Percentiles rank a stretch among this genome's conserved stretches.
These are phyloP conservation scores for Eciton burchellii DNA, from an alignment of 1,140 invertebrate species.

Conservation along the genomic window DNA sequence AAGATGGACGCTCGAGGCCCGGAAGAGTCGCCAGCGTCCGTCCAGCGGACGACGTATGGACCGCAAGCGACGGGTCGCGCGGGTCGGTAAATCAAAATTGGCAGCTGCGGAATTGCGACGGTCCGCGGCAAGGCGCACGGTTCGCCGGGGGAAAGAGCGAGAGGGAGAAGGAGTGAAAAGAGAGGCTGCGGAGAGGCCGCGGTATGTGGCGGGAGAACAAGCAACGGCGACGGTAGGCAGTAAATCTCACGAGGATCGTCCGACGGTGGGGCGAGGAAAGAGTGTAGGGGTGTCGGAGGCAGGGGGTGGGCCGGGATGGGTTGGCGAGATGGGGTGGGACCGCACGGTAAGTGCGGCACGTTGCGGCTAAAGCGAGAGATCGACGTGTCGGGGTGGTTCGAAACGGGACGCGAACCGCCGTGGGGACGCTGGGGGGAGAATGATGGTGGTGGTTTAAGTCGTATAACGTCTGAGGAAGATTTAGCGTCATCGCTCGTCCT, in stretches of 20 bases:
- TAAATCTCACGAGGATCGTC: conserved; percentile 68
- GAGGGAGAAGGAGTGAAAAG: background rate
- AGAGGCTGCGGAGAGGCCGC: too few species aligned
- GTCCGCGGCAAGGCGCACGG: conserved; percentile 25
- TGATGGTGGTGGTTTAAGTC: conserved; percentile 61
- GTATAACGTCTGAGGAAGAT: conserved; percentile 70
- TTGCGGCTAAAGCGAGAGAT: conserved; percentile 64
- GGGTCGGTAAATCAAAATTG: conserved; percentile 78
- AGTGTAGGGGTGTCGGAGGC: conserved; percentile 44
- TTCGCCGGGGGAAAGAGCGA: background rate
- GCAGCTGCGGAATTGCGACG: conserved; percentile 74
- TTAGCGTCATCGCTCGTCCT: conserved; percentile 72
- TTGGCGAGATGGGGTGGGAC: conserved; percentile 51
- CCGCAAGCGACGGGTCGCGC: conserved; percentile 49
- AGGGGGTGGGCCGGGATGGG: conserved; percentile 30
- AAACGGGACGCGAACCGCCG: conserved; percentile 10
- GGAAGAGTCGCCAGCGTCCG: conserved; percentile 52
- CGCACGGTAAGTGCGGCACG: conserved; percentile 57
- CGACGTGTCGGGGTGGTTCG: conserved; percentile 26
- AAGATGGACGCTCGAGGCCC: conserved; percentile 50
- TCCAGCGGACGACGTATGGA: conserved; percentile 45
- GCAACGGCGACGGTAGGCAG: conserved; percentile 50
- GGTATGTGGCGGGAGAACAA: conserved; percentile 36
- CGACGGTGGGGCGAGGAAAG: conserved; percentile 57
- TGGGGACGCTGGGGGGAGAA: background rate